A percentile compares a stretch with the other conserved stretches of the same genome.
phyloP scores from a whole-genome alignment of 2,888 invertebrate species.

The Cryptocephalus moraei region DNA sequence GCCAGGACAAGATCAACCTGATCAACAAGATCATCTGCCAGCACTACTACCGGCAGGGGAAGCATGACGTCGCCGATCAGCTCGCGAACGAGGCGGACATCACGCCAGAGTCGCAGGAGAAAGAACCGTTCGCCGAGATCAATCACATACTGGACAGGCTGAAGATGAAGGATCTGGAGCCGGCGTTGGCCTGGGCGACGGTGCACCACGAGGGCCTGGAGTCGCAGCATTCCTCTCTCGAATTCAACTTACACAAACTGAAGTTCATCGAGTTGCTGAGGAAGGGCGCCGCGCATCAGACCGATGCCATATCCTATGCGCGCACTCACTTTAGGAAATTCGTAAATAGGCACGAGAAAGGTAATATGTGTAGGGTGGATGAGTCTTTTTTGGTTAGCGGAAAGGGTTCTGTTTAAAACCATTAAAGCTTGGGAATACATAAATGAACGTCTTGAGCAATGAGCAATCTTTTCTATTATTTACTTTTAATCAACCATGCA shows the following conservation, averaged over 20 bases:
- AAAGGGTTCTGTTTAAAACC: too few relatives aligned
- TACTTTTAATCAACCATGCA: too few relatives aligned
- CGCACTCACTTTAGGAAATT: constrained; percentile 74
- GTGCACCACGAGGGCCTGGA: constrained; percentile 63
- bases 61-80: constrained; percentile 85
- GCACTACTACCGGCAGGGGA: constrained; percentile 88
- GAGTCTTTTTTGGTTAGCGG: too few relatives aligned
- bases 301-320: constrained; percentile 81
- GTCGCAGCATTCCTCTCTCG: constrained; percentile 57
- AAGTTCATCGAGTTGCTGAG: constrained; percentile 66
- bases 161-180: constrained; percentile 67
- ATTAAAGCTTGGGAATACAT: too few relatives aligned
- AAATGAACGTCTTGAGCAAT: too few relatives aligned
- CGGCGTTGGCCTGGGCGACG: constrained; percentile 82
- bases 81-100: constrained; percentile 63
- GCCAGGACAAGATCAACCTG: constrained; percentile 54
- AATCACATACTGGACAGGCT: constrained; percentile 84
- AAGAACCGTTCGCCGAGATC: constrained; percentile 71
- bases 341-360: constrained; percentile 65
- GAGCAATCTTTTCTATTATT: too few relatives aligned
- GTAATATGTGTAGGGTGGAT: constrained; percentile 31
- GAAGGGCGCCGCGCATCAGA: constrained; percentile 57
- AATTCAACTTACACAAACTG: constrained; percentile 72
- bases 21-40: constrained; percentile 89
- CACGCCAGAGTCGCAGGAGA: constrained; percentile 50